Percentiles rank a stretch among this genome's conserved stretches.
phyloP scores from a whole-genome alignment of 2,888 invertebrate species.

The Lobophora halterata region DNA sequence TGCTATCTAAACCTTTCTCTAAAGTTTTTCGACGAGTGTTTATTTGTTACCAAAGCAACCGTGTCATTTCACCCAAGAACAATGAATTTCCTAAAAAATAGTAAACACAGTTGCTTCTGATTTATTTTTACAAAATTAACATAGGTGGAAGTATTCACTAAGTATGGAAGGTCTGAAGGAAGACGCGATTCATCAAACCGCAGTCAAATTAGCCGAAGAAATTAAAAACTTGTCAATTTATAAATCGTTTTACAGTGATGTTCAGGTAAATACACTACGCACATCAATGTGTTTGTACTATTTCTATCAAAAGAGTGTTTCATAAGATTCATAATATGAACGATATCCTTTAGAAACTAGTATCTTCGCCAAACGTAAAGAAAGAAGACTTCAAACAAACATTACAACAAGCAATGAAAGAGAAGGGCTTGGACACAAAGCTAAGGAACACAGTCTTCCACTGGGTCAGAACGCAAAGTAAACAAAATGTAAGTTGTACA shows the following conservation, averaged over 20 bases:
- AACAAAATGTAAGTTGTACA: slow-evolving; percentile 69
- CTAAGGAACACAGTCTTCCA: slow-evolving; percentile 92
- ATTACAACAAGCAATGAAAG: slow-evolving; percentile 87
- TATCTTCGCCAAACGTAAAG: slow-evolving; percentile 87
- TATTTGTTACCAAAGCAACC: slow-evolving; percentile 54
- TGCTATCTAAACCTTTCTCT: background rate
- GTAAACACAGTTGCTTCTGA: slow-evolving; percentile 57
- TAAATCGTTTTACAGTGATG: slow-evolving; percentile 87
- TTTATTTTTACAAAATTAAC: slow-evolving; percentile 57
- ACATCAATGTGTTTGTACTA: too few relatives aligned
- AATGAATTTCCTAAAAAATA: slow-evolving; percentile 61
- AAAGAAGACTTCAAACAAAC: slow-evolving; percentile 89
- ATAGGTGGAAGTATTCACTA: slow-evolving; percentile 40
- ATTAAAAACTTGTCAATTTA: slow-evolving; percentile 88
- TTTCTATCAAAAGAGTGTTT: background rate
- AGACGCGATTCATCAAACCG: slow-evolving; percentile 86
- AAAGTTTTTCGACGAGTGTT: slow-evolving; percentile 33
- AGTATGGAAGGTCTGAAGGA: slow-evolving; percentile 79
- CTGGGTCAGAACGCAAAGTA: slow-evolving; percentile 83
- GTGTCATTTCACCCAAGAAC: slow-evolving; percentile 46
- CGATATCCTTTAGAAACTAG: slow-evolving; percentile 83
- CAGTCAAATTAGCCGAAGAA: slow-evolving; percentile 89
- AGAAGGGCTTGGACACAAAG: slow-evolving; percentile 89
- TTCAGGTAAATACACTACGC: slow-evolving; percentile 82
- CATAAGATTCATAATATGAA: slow-evolving; percentile 1